A percentile compares a stretch with the other conserved stretches of the same genome.
phyloP scores from a whole-genome alignment of 2,888 invertebrate genomes.

The Vanessa cardui region DNA sequence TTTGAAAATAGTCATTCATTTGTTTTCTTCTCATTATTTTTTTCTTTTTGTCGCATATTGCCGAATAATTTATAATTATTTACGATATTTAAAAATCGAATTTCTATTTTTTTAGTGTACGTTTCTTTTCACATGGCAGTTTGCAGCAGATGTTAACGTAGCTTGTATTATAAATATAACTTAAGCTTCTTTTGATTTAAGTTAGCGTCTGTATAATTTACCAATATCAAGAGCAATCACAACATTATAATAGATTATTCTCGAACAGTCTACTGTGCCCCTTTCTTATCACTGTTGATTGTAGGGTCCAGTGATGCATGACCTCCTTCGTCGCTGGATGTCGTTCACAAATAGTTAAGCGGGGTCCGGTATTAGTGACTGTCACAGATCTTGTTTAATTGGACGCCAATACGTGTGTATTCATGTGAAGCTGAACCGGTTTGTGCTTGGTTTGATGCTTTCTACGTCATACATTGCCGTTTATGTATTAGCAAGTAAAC shows the following conservation, averaged over 20 bases:
- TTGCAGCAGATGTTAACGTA: too few species aligned
- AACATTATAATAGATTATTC: constrained; percentile 45
- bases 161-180: neutral
- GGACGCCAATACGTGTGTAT: constrained; percentile 74
- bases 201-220: constrained; percentile 28
- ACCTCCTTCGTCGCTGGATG: constrained; percentile 55
- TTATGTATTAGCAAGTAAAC: constrained; percentile 68
- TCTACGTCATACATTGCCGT: constrained; percentile 73
- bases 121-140: too few species aligned
- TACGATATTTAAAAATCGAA: too few species aligned
- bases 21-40: too few species aligned
- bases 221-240: constrained; percentile 40
- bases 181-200: neutral
- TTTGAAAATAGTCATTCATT: too few species aligned
- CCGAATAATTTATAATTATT: too few species aligned
- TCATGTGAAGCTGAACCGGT: constrained; percentile 75
- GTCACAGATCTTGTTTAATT: constrained; percentile 74
- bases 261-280: constrained; percentile 55
- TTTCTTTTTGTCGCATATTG: too few species aligned
- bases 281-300: constrained; percentile 74
- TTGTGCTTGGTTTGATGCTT: constrained; percentile 69
- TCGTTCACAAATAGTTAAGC: constrained; percentile 50
- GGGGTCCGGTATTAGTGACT: constrained; percentile 64
- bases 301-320: constrained; percentile 61
- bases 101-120: too few species aligned